phyloP scores from a whole-genome alignment of 2,797 vertebrate genomes.

The Chaetophractus vellerosus region DNA sequence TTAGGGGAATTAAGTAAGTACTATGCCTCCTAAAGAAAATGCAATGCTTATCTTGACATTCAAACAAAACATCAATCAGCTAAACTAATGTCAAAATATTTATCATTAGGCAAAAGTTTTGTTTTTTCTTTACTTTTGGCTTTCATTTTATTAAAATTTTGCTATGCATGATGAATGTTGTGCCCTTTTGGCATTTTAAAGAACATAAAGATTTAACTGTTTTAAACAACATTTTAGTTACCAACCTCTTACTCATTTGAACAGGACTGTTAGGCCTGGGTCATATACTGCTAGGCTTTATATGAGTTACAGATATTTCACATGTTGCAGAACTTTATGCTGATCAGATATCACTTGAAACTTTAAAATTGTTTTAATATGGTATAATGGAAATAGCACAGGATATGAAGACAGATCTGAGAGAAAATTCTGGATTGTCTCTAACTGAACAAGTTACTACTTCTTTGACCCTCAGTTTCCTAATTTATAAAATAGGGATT shows the following conservation, averaged over 20 bases:
- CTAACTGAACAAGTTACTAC: not conserved
- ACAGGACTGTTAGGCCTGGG: not conserved
- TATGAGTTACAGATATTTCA: not conserved
- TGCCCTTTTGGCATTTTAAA: not conserved
- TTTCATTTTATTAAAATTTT: slow-evolving; percentile 70
- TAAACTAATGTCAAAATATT: slow-evolving; percentile 75
- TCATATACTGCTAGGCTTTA: not conserved
- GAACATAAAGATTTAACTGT: not conserved
- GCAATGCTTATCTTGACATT: slow-evolving; percentile 72
- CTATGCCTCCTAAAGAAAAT: slow-evolving; percentile 74
- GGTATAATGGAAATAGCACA: not conserved
- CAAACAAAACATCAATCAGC: slow-evolving; percentile 59
- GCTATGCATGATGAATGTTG: not conserved
- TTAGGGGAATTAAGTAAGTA: slow-evolving; percentile 74
- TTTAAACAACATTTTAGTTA: not conserved
- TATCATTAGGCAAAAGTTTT: slow-evolving; percentile 59
- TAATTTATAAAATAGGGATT: not conserved
- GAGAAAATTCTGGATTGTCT: not conserved
- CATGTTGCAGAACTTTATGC: not conserved
- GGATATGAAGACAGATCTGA: not conserved
- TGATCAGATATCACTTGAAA: slow-evolving; percentile 17
- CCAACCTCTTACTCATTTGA: not conserved
- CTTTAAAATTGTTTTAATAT: not conserved
- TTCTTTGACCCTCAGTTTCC: not conserved
- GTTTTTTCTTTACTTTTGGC: slow-evolving; percentile 58